Evolutionary conservation across 2,888 invertebrate genomes (phyloP).

Genomic region (Julus scanicus): DNA sequence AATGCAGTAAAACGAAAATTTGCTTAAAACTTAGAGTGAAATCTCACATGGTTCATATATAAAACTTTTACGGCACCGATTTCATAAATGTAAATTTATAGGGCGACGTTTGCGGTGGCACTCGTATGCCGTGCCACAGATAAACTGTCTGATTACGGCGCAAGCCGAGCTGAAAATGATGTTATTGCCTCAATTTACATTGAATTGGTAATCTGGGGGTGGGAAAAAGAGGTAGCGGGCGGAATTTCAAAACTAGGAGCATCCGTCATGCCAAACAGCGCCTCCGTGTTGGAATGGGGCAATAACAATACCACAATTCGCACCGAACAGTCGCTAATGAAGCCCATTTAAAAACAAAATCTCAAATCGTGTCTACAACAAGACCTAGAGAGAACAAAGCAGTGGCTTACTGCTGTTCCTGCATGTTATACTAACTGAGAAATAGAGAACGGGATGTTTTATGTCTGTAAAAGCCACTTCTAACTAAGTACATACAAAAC

Average conservation of each 20-base stretch:
- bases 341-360: conserved; percentile 3
- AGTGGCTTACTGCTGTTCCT: background rate
- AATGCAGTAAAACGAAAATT: conserved; percentile 38
- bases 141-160: conserved; percentile 40
- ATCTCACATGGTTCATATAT: conserved; percentile 42
- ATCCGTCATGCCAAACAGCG: background rate
- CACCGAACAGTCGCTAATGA: conserved; percentile 26
- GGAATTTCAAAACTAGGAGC: background rate
- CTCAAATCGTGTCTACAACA: background rate
- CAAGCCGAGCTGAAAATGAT: conserved; percentile 43
- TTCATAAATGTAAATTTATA: conserved; percentile 45
- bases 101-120: conserved; percentile 41
- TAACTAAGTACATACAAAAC: background rate
- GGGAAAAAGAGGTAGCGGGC: background rate
- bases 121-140: conserved; percentile 47
- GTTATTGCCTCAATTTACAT: conserved; percentile 43
- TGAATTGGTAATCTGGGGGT: conserved; percentile 37
- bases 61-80: conserved; percentile 43
- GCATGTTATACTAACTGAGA: background rate
- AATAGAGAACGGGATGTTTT: background rate
- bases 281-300: background rate
- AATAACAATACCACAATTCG: background rate
- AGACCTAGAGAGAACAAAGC: background rate
- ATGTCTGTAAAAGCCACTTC: background rate
- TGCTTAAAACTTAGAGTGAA: conserved; percentile 37